Evolutionary conservation across 2,888 invertebrate genomes (phyloP), one percentile per base, ranked within the genome.

Genomic region (Drosophila aldrichi): DNA sequence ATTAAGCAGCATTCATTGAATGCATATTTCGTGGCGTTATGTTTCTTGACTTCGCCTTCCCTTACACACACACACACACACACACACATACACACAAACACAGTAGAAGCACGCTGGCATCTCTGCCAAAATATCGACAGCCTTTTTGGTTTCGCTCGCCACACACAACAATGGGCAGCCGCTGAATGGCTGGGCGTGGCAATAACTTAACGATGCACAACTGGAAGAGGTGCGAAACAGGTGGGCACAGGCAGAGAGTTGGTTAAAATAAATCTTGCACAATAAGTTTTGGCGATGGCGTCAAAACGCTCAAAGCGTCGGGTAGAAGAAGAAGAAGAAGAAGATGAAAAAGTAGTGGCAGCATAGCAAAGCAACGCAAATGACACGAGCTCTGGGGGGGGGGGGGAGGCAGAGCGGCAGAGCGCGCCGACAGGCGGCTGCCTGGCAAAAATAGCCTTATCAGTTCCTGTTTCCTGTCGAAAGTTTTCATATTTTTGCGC

Each of bases 381-480:
- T 77, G 85, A 82, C 85, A 79, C 72, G 70, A 75, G 71, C 64
- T 49, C 48, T 71, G 63, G 34, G 60, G 43, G 36, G 3, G 25
- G 25, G 0, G 3, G 25, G 7, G 29, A 1, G 29, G 32, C 2
- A 2, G 32, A 9, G 32, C 0, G 36, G 65, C 49, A 46, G 60
- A 46, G 65, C 58, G 65, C 60, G 77, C 55, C 70, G 77, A 73
- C 81, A 63, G 77, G 76, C 75, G 79, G 76, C 68, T 81, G 81
- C 79, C 81, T 81, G 83, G 80, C 79, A 85, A 91, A 91, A 90
- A 91, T 91, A 91, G 91, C 90, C 92, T 92, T 92, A 92, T 92
- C 92, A 92, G 92, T 84, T 84, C 84, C 84, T 89, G 86, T 89
- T 91, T 92, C 92, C 92, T 92, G 92, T 92, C 91, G 92, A 92